A percentile compares a stretch with the other conserved stretches of the same genome.
These are phyloP conservation scores for Daktulosphaira vitifoliae DNA, from an alignment of 1,140 invertebrate species.

Conservation along the genomic window DNA sequence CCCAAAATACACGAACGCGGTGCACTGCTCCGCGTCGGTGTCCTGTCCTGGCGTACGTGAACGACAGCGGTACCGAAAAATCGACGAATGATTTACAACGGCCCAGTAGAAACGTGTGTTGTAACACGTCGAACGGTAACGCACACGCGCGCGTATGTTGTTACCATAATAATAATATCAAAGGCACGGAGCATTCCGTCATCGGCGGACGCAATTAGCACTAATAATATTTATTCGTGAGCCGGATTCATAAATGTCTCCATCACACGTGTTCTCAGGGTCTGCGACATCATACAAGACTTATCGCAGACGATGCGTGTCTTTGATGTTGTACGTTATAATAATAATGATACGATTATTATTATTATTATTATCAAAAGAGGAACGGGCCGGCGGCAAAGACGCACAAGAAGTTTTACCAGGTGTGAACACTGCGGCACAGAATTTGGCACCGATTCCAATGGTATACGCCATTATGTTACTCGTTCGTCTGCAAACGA, in stretches of 20 bases:
- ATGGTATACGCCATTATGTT: too few species aligned
- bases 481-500: too few species aligned
- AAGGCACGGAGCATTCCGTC: not conserved
- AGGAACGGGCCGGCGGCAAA: too few species aligned
- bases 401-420: too few species aligned
- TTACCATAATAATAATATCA: not conserved
- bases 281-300: not conserved
- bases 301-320: too few species aligned
- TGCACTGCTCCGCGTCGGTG: too few species aligned
- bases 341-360: too few species aligned
- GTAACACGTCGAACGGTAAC: not conserved
- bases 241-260: slow-evolving; percentile 25
- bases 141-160: not conserved
- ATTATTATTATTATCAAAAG: too few species aligned
- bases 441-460: too few species aligned
- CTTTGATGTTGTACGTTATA: slow-evolving; percentile 17
- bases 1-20: slow-evolving; percentile 12
- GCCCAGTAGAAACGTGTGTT: not conserved
- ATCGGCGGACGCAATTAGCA: slow-evolving; percentile 20
- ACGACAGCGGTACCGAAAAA: too few species aligned
- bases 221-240: not conserved
- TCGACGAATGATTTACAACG: slow-evolving; percentile 29
- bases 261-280: not conserved
- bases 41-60: too few species aligned
- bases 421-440: too few species aligned